phyloP scores from a whole-genome alignment of 2,888 invertebrate species.

The Latrodectus elegans region DNA sequence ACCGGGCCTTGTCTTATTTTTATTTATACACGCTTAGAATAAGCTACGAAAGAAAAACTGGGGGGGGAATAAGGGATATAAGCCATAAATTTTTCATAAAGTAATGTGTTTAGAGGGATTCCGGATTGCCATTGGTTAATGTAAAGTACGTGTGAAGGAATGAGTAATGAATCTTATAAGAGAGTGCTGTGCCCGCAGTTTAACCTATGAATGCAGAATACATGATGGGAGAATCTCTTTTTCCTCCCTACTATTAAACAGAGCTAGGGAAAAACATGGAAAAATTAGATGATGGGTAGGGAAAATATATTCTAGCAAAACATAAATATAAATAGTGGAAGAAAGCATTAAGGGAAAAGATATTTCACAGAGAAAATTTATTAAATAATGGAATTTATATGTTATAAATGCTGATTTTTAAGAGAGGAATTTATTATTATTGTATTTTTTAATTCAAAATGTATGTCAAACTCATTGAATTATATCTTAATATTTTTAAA shows the following conservation, averaged over 20 bases:
- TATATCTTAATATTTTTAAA: too few relatives aligned
- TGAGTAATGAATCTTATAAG: constrained; percentile 36
- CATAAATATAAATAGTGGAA: too few relatives aligned
- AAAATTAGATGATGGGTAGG: too few relatives aligned
- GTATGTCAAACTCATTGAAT: too few relatives aligned
- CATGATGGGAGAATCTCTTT: neutral
- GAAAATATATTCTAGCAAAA: too few relatives aligned
- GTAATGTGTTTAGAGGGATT: constrained; percentile 37
- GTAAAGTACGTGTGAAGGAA: constrained; percentile 61
- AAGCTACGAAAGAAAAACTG: neutral
- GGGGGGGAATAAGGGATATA: neutral
- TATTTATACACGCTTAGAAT: constrained; percentile 48
- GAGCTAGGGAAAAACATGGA: too few relatives aligned
- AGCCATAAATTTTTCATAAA: constrained; percentile 66
- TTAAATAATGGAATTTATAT: too few relatives aligned
- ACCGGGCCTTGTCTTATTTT: constrained; percentile 49
- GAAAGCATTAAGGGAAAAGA: too few relatives aligned
- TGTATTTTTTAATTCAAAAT: too few relatives aligned
- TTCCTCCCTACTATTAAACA: neutral
- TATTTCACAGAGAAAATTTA: too few relatives aligned
- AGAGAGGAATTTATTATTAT: too few relatives aligned
- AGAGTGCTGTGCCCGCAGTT: constrained; percentile 12
- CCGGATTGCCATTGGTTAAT: constrained; percentile 49
- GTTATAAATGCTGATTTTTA: too few relatives aligned
- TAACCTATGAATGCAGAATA: constrained; percentile 24